Evolutionary conservation across 2,797 vertebrate species (phyloP).

Genomic region (Muraenolepis orangiensis): DNA sequence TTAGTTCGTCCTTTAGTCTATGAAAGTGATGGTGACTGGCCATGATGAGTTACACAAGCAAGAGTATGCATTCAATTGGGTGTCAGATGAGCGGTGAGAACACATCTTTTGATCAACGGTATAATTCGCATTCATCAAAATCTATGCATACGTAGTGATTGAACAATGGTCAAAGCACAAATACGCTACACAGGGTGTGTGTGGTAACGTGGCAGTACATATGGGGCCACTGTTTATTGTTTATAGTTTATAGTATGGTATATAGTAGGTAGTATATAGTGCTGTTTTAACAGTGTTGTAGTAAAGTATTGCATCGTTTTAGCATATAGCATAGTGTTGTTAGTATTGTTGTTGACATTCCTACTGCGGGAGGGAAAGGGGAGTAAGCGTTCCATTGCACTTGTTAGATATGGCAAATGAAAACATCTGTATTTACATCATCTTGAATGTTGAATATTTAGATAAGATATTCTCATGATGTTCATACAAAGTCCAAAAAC

Average conservation of each 20-base stretch:
- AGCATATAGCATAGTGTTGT: too few relatives aligned
- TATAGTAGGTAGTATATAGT: too few relatives aligned
- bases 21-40: not conserved
- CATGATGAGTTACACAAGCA: not conserved
- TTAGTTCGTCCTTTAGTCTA: not conserved
- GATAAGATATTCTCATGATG: not conserved
- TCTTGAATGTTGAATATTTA: not conserved
- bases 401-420: too few relatives aligned
- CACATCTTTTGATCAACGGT: not conserved
- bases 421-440: too few relatives aligned
- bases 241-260: too few relatives aligned
- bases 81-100: not conserved
- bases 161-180: not conserved
- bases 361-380: too few relatives aligned
- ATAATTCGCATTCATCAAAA: not conserved
- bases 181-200: not conserved
- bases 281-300: too few relatives aligned
- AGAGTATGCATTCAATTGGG: not conserved
- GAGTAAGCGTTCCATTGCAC: too few relatives aligned
- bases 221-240: too few relatives aligned
- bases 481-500: not conserved
- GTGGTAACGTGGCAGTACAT: too few relatives aligned
- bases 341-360: too few relatives aligned
- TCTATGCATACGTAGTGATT: not conserved
- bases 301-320: too few relatives aligned